Conservation (phyloP, 2,113 vertebrate genomes). For the Charina bottae region DNA sequence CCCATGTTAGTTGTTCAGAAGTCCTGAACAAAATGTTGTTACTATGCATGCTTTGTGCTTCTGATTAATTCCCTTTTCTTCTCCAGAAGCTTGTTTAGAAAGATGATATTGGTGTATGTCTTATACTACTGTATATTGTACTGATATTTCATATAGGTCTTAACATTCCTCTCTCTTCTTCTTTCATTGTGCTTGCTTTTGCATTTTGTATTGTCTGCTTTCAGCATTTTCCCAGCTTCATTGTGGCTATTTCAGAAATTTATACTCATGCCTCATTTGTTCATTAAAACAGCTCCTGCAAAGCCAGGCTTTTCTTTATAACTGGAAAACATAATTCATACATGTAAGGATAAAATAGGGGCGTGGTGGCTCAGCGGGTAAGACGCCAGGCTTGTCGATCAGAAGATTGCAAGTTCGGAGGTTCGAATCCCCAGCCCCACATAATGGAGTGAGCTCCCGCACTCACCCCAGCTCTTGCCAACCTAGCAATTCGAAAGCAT, state of each 20-base stretch:
- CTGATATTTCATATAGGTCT: background rate
- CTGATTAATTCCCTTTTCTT: background rate
- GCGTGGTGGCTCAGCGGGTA: no score
- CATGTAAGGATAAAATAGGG: no score
- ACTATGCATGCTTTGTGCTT: background rate
- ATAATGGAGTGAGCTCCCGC: no score
- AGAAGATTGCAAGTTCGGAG: no score
- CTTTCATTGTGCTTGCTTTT: background rate
- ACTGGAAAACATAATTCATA: background rate
- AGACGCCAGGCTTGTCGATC: no score
- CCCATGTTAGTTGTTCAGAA: background rate
- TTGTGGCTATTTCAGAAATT: background rate
- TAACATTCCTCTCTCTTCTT: background rate
- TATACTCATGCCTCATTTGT: background rate
- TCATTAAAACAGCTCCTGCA: background rate
- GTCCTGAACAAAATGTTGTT: background rate
- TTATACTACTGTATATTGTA: background rate
- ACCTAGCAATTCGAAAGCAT: no score
- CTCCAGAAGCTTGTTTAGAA: background rate
- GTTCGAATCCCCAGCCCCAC: no score
- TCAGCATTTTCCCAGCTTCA: background rate
- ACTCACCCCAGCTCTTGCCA: no score
- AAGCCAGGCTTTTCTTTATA: background rate
- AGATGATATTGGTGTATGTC: background rate
- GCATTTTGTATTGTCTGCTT: background rate